Percentiles rank a stretch among this genome's conserved stretches.
Conservation (phyloP, 2,888 invertebrate species). For the Eupithecia dodoneata region DNA sequence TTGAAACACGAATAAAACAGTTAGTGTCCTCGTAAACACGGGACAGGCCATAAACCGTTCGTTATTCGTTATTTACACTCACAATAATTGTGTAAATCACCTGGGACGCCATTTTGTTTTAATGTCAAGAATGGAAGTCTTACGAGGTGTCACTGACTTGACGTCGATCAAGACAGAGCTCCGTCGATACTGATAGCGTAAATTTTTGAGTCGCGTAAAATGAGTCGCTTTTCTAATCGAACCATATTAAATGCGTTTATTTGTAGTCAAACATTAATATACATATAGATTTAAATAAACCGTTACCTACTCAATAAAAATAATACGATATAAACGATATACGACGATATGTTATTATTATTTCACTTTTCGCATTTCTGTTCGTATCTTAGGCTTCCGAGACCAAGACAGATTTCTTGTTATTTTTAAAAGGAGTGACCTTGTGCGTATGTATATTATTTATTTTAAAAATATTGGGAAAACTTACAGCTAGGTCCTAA, state of each 20-base stretch:
- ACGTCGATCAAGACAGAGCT: not conserved
- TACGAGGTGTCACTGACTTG: not conserved
- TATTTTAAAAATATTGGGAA: no score
- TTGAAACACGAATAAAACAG: constrained; percentile 38
- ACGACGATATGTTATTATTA: no score
- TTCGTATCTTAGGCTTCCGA: not conserved
- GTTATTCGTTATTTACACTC: constrained; percentile 68
- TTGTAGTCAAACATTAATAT: no score
- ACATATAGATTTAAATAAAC: no score
- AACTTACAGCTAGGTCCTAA: no score
- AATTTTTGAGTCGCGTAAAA: not conserved
- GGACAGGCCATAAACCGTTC: constrained; percentile 65
- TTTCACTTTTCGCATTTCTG: not conserved
- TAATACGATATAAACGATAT: no score
- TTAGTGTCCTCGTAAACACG: constrained; percentile 52
- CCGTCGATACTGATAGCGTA: not conserved
- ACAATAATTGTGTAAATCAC: constrained; percentile 66
- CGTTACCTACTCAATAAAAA: no score
- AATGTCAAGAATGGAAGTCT: constrained; percentile 23
- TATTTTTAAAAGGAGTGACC: not conserved
- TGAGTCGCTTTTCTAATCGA: no score
- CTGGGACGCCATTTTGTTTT: constrained; percentile 45
- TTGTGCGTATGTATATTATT: not conserved
- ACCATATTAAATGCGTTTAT: no score
- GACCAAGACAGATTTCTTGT: not conserved